A percentile compares a stretch with the other conserved stretches of the same genome.
Conservation (phyloP, 2,888 invertebrate genomes). For the Euplagia quadripunctaria region DNA sequence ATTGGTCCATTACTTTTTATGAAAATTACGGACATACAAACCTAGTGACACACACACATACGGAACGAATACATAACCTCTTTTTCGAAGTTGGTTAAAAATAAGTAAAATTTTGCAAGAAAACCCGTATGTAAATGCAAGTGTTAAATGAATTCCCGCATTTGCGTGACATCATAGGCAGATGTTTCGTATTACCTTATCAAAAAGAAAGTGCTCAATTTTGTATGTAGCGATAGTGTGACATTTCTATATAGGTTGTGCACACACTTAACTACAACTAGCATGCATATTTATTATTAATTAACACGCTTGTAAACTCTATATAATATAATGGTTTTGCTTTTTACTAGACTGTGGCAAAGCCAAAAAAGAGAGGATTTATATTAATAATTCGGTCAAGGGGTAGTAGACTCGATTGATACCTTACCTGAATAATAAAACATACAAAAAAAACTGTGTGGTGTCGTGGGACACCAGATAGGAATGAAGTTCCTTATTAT, state of each 20-base stretch:
- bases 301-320: neutral
- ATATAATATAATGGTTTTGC: neutral
- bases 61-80: too few relatives aligned
- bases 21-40: too few relatives aligned
- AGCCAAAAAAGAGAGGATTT: too few relatives aligned
- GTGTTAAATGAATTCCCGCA: constrained; percentile 50
- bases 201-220: constrained; percentile 53
- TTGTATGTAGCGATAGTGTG: constrained; percentile 28
- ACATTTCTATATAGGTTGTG: constrained; percentile 42
- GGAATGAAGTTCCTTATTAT: too few relatives aligned
- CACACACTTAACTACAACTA: constrained; percentile 11
- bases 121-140: constrained; percentile 27
- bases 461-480: too few relatives aligned
- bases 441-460: too few relatives aligned
- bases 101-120: neutral
- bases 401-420: too few relatives aligned
- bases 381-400: too few relatives aligned
- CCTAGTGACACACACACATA: too few relatives aligned
- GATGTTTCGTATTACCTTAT: constrained; percentile 56
- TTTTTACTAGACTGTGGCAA: too few relatives aligned
- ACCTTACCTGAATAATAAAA: too few relatives aligned
- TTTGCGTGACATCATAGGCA: constrained; percentile 59
- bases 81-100: neutral
- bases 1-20: too few relatives aligned
- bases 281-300: constrained; percentile 1